Evolutionary conservation across 2,113 vertebrate species (phyloP), one percentile per base, ranked within the genome.

Genomic region (Isurus oxyrinchus): DNA sequence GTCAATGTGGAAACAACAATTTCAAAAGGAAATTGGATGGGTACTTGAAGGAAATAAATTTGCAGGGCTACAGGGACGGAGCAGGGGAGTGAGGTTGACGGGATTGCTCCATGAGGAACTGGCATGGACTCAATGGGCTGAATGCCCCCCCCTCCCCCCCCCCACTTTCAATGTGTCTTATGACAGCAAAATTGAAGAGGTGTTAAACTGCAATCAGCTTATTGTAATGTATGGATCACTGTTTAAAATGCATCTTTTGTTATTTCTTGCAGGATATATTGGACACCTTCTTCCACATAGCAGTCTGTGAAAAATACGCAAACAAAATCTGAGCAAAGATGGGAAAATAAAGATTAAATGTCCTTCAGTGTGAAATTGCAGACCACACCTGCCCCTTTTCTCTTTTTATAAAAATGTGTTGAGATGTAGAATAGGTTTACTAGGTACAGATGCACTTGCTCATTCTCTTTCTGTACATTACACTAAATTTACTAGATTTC

Each of bases 401-500:
- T 72, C 66, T 72, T 44, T 94, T 14, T 69, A 95, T 35, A 76
- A 66, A 66, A 31, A 95, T 27, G 59, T 94, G 59, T 93, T 94
- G 90, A 53, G 23, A 72, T 69, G 66, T 95, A 95, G 66, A 72
- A 95, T 95, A 95, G 94, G 44, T 72, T 95, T 95, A 72, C 94
- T 95, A 95, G 94, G 94, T 95, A 95, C 94, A 95, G 94, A 44
- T 95, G 94, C 94, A 95, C 94, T 95, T 72, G 35, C 90, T 53
- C 44, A 69, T 69, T 95, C 67, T 95, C 11, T 95, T 95, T 95
- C 63, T 72, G 49, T 95, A 67, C 66, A 95, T 95, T 72, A 95
- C 94, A 95, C 94, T 69, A 95, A 95, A 53, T 55, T 31, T 95
- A 95, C 94, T 49, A 67, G 66, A 95, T 76, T 72, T 95, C 13